phyloP scores from a whole-genome alignment of 2,113 vertebrate genomes.

The Oryzias javanicus region DNA sequence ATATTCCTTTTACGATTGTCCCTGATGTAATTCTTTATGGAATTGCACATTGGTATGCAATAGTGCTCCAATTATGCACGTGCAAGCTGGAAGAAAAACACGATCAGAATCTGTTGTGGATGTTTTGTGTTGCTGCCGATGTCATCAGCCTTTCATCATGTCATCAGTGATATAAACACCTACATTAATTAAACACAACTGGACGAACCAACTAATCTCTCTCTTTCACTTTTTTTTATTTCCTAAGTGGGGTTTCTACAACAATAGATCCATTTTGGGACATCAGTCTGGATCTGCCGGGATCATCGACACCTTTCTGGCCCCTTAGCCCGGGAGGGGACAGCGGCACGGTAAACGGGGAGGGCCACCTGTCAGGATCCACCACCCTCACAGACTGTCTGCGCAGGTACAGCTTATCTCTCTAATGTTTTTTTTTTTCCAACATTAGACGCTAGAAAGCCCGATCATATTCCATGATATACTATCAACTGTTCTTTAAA shows the following conservation, averaged over 20 bases:
- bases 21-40: constrained; percentile 49
- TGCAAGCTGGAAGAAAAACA: constrained; percentile 33
- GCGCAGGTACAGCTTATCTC: constrained; percentile 81
- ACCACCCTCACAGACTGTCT: constrained; percentile 98
- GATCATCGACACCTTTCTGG: constrained; percentile 98
- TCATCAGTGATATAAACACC: constrained; percentile 19
- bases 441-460: background rate
- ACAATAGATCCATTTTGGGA: constrained; percentile 99
- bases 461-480: no score
- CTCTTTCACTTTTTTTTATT: background rate
- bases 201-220: background rate
- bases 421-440: background rate
- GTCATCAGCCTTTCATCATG: constrained; percentile 55
- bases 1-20: constrained; percentile 35
- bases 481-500: no score
- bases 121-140: constrained; percentile 21
- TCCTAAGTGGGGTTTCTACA: constrained; percentile 90
- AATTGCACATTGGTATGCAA: constrained; percentile 52
- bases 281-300: constrained; percentile 96
- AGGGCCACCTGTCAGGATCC: constrained; percentile 89
- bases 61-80: constrained; percentile 21
- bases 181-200: constrained; percentile 16
- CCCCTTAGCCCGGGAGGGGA: constrained; percentile 95
- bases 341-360: constrained; percentile 90
- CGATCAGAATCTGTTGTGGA: constrained; percentile 23